phyloP scores from a whole-genome alignment of 2,797 vertebrate species.

The Telmatherina bonti region DNA sequence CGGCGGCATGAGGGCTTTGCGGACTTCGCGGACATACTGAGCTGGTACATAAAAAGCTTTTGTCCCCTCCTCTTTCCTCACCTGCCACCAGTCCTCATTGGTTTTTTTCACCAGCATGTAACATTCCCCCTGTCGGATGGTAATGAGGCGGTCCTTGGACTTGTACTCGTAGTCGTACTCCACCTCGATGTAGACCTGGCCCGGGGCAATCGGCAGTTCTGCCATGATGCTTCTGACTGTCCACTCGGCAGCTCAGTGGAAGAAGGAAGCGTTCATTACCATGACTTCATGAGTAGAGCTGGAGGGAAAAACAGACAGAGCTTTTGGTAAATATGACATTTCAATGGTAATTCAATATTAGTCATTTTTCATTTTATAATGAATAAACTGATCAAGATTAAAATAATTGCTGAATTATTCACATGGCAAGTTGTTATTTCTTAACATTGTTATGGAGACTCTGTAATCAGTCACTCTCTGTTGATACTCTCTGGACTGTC shows the following conservation, averaged over 20 bases:
- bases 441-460: background rate
- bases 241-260: conserved; percentile 54
- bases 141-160: conserved; percentile 90
- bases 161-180: conserved; percentile 97
- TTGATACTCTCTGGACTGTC: too few species aligned
- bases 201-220: conserved; percentile 85
- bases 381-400: too few species aligned
- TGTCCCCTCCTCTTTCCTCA: conserved; percentile 88
- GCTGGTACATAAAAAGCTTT: conserved; percentile 96
- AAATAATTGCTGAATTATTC: background rate
- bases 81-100: conserved; percentile 98
- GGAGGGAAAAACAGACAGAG: conserved; percentile 9
- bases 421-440: background rate
- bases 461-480: too few species aligned
- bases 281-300: conserved; percentile 55
- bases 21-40: conserved; percentile 94
- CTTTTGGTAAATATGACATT: conserved; percentile 6
- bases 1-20: conserved; percentile 94
- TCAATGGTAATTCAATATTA: background rate
- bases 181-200: conserved; percentile 91
- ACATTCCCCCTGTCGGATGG: conserved; percentile 93
- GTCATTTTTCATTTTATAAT: background rate
- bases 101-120: conserved; percentile 95
- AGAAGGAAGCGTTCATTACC: conserved; percentile 31
- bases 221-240: conserved; percentile 85